Evolutionary conservation across 1,140 invertebrate genomes (phyloP), one percentile per base, ranked within the genome.

Genomic region (Brachionus paranguensis): DNA sequence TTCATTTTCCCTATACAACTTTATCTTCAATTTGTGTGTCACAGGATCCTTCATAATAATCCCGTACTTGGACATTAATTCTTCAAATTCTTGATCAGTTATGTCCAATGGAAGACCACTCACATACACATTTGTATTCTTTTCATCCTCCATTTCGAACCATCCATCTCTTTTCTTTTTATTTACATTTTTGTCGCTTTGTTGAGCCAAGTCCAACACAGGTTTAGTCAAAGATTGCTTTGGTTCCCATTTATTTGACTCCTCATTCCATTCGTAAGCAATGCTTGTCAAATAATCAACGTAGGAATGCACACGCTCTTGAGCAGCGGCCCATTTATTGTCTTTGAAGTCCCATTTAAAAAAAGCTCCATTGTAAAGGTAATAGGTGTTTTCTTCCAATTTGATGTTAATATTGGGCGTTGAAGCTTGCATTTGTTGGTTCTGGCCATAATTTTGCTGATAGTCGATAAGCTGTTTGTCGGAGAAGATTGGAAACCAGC

Each of bases 61-160:
- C n/a, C 97, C 97, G 91, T 94, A 99, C 90, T 99, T 99, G 85
- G 93, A 92, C 93, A 99, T 98, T 11, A 98, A 88, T 87, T 95
- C 93, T 60, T 88, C 87, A 85, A 88, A 91, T 85, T 97, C 93
- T 27, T 91, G 89, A 87, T 97, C 93, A 0, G 93, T 96, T 50
- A 96, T 93, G 86, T 97, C 94, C 70, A 92, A 85, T 0, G 97
- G 97, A 84, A 99, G 91, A 88, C 96, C 95, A 7, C 93, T 93
- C 1, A 99, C 95, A 91, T 99, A 99, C 1, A 99, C 96, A 89
- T 97, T 97, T 1, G 95, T 97, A 86, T 97, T 98, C 86, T 94
- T 93, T n/a, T 93, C 91, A 72, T 96, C 94, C 86, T 96, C 93
- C 14, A 96, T 89, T 64, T 99, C 93, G 91, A 99, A 98, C 98